phyloP scores from a whole-genome alignment of 2,888 invertebrate species.

The Perithous albicinctus region DNA sequence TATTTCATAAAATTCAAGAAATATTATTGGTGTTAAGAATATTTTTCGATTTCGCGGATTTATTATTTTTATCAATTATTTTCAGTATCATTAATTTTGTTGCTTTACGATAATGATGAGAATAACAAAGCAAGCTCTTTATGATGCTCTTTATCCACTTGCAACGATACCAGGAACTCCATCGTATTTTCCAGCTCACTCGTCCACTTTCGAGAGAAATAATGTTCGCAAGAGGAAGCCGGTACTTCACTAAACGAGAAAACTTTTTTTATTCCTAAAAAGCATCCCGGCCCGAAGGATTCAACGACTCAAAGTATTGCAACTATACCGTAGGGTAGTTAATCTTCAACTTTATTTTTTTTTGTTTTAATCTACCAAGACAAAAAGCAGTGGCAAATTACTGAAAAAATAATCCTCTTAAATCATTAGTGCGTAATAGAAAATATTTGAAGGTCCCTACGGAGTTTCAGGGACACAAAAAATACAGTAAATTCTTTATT shows the following conservation, averaged over 20 bases:
- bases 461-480: no score
- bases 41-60: no score
- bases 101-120: not conserved
- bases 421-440: no score
- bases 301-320: not conserved
- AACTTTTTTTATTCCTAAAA: constrained; percentile 24
- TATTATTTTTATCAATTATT: not conserved
- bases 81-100: not conserved
- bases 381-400: no score
- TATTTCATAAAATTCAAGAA: no score
- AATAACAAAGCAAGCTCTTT: not conserved
- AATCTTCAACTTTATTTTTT: no score
- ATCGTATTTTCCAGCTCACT: constrained; percentile 4
- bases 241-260: constrained; percentile 31
- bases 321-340: not conserved
- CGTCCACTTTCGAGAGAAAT: not conserved
- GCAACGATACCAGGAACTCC: not conserved
- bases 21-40: no score
- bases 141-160: not conserved
- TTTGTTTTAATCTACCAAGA: no score
- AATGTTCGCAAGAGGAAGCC: constrained; percentile 15
- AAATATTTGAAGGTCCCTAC: no score
- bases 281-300: not conserved
- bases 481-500: no score
- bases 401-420: no score